Evolutionary conservation across 2,113 vertebrate species (phyloP).

Genomic region (Salvelinus alpinus): DNA sequence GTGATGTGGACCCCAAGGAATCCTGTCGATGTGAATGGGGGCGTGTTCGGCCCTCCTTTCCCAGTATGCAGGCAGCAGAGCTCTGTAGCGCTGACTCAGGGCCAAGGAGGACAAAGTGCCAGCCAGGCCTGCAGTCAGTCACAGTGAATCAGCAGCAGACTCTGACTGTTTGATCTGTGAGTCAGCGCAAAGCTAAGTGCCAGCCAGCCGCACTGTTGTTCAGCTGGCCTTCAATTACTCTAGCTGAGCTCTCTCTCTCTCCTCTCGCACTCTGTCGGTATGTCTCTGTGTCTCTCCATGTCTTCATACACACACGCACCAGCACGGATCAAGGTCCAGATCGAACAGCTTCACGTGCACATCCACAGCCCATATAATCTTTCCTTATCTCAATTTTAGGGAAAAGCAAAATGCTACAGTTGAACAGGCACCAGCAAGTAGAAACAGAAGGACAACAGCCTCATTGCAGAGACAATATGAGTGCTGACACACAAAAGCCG

Average conservation of each 20-base stretch:
- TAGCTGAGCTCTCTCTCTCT: not conserved
- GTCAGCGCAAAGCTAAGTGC: slow-evolving; percentile 17
- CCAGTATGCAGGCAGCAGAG: not conserved
- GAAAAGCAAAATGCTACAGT: not conserved
- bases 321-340: slow-evolving; percentile 18
- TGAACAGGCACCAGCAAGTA: not conserved
- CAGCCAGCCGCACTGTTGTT: not conserved
- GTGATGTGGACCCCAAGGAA: too few species aligned
- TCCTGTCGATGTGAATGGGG: too few species aligned
- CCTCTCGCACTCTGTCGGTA: not conserved
- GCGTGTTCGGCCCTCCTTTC: too few species aligned
- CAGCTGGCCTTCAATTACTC: not conserved
- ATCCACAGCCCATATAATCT: not conserved
- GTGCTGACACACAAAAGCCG: not conserved
- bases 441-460: not conserved
- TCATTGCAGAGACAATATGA: not conserved
- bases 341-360: not conserved
- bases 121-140: slow-evolving; percentile 20
- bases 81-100: not conserved
- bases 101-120: not conserved
- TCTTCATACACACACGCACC: not conserved
- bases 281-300: too few species aligned
- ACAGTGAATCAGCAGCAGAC: slow-evolving; percentile 40
- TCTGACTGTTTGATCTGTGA: slow-evolving; percentile 8
- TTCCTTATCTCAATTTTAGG: not conserved